Base-by-base conservation (phyloP, 2,113 vertebrate species). In the Urocynchramus pylzowi region DNA sequence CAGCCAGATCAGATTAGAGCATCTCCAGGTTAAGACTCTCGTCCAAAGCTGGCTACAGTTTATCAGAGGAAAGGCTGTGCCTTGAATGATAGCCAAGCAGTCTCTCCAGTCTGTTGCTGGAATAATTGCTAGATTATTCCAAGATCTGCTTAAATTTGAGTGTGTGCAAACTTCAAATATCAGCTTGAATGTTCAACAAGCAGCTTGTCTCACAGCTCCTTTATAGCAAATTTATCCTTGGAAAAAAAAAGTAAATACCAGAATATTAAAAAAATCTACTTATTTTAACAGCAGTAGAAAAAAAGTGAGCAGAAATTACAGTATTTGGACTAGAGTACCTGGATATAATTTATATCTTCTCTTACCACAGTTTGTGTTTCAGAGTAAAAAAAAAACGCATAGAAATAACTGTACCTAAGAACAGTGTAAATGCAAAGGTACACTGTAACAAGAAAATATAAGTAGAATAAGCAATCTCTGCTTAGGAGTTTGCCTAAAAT, bases 131-230 rank as follows among this genome's bases (percentile, higher is more conserved):
- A 70, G 75, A 85, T 90, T 88, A 44, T 84, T 80, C 54, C 50
- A 96, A 56, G 54, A 90, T 82, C 59, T 91, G 64, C 76, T 87
- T 89, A 76, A 87, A 95, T 75, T 61, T 69, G n/a, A 74, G 44
- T 35, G 33, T 37, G 31, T 73, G 28, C 71, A 88, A 95, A 71
- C 80, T 53, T 70, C 42, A 4, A 4, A 3, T 52, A 89, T 77
- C 65, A 87, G 37, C 54, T 84, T 59, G 81, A 86, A 56, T 18
- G 35, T 73, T 91, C 67, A 61, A 56, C 5, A 6, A 93, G 87
- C 54, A 75, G 64, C 50, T 60, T 88, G 52, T 57, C 57, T 67
- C 49, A 81, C 85, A 89, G 53, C 26, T 84, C 41, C 47, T 63
- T 75, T 67, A 53, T 4, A 80, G 54, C 50, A 82, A 27, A 74